Conservation (phyloP, 1,140 invertebrate species). For the Drosophila insularis region DNA sequence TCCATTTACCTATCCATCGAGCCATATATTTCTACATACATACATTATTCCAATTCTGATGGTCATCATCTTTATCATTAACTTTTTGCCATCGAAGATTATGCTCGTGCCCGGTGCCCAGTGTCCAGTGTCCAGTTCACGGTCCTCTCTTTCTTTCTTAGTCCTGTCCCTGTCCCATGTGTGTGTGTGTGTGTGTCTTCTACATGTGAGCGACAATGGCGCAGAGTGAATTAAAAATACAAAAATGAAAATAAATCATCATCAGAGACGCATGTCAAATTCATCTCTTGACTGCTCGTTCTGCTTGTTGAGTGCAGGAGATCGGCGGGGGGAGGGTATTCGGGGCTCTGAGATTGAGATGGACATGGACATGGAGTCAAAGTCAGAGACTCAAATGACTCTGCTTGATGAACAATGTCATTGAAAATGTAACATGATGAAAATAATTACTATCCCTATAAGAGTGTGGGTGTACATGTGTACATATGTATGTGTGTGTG, state of each 20-base stretch:
- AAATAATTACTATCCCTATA: slow-evolving; percentile 50
- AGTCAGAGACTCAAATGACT: slow-evolving; percentile 15
- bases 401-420: slow-evolving; percentile 55
- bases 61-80: slow-evolving; percentile 74
- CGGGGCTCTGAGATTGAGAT: slow-evolving; percentile 20
- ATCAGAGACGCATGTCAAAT: slow-evolving; percentile 74
- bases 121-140: neutral
- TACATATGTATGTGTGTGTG: neutral
- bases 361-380: slow-evolving; percentile 6
- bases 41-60: slow-evolving; percentile 71
- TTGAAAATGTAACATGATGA: slow-evolving; percentile 55
- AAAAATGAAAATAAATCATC: slow-evolving; percentile 75
- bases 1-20: slow-evolving; percentile 25
- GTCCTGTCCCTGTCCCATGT: slow-evolving; percentile 2
- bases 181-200: neutral
- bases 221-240: slow-evolving; percentile 74
- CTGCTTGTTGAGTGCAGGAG: neutral
- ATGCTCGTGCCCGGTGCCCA: slow-evolving; percentile 30
- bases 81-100: slow-evolving; percentile 72
- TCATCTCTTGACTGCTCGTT: slow-evolving; percentile 60
- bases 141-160: neutral
- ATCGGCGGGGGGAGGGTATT: neutral
- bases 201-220: slow-evolving; percentile 66
- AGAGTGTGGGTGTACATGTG: neutral
- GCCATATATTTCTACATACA: slow-evolving; percentile 32